Conservation (phyloP, 2,113 vertebrate species). For the Sakesphorus luctuosus region DNA sequence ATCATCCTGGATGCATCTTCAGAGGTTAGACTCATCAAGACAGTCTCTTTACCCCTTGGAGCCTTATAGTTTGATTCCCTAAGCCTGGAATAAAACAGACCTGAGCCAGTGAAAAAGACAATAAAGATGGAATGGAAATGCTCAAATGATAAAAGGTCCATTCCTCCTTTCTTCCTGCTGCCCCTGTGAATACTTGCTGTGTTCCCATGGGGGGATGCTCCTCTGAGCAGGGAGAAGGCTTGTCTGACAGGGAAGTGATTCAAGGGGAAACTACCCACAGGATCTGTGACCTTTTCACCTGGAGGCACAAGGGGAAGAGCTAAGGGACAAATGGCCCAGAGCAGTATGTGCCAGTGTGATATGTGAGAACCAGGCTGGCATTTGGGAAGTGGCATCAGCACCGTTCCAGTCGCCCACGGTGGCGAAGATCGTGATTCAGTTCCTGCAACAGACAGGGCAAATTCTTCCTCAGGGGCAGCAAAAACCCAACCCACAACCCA, state of each 20-base stretch:
- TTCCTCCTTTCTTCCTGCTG: background rate
- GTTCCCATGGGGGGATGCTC: background rate
- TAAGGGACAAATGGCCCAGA: background rate
- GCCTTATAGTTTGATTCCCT: background rate
- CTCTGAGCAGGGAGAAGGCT: background rate
- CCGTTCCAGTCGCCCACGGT: accelerated
- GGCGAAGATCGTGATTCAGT: background rate
- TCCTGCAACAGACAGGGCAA: background rate
- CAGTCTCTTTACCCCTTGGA: slow-evolving; percentile 10
- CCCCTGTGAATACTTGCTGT: background rate
- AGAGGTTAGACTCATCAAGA: slow-evolving; percentile 19
- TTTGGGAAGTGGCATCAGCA: background rate
- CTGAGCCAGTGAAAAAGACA: background rate
- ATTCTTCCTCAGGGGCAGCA: background rate
- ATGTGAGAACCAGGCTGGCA: background rate
- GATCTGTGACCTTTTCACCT: background rate
- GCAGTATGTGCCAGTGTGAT: background rate
- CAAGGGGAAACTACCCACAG: background rate
- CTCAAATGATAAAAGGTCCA: background rate
- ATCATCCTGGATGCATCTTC: slow-evolving; percentile 10
- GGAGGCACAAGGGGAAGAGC: background rate
- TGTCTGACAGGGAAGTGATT: background rate
- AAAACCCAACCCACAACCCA: background rate
- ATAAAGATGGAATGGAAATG: background rate
- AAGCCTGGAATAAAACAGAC: slow-evolving; percentile 26